Base-by-base conservation (phyloP, 2,888 invertebrate genomes). In the Gisinianus flammeolus region DNA sequence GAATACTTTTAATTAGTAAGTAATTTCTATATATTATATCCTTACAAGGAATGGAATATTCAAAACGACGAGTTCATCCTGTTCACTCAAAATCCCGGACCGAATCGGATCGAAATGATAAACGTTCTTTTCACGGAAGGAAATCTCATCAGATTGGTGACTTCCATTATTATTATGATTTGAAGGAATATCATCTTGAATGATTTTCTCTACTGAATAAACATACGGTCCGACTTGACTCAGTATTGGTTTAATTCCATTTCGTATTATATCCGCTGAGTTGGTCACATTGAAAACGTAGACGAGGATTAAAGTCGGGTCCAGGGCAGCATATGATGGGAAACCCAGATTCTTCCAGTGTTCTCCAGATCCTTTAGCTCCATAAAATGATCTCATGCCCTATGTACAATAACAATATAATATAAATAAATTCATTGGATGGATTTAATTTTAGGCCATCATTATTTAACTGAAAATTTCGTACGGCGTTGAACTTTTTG, bases 261-360 rank as follows among this genome's bases (percentile, higher is more conserved):
- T 22, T 19, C 28, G 22, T 10, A 67, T 35, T 2, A 78, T 19
- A 10, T 75, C 52, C 4, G 6, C n/a, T 8, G 75, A 58, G 68
- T 78, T 78, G 6, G 78, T 75, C 4, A 78, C 69, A 70, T 78
- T 75, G 24, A 74, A 74, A 2, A 78, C 19, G 30, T 69, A 75
- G 5, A 78, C 69, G 12, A 24, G n/a, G 4, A 78, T 44, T 6
- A 74, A 62, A 19, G 62, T 26, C 0, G 77, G 77, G 16, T 71
- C 54, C 1, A 77, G 52, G 1, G 12, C 26, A 2, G 30, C 28
- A 22, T 35, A 71, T 3, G 71, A 70, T 10, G 77, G 71, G 2
- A 77, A 28, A 3, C 71, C 66, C 22, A 77, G 71, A 31, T 71
- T 77, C 28, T 64, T 62, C 77, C 77, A 77, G 22, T 71, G 70